Evolutionary conservation across 35 echinoderm and acorn worm genomes (phyloP).

Genomic region (Antedon bifida): DNA sequence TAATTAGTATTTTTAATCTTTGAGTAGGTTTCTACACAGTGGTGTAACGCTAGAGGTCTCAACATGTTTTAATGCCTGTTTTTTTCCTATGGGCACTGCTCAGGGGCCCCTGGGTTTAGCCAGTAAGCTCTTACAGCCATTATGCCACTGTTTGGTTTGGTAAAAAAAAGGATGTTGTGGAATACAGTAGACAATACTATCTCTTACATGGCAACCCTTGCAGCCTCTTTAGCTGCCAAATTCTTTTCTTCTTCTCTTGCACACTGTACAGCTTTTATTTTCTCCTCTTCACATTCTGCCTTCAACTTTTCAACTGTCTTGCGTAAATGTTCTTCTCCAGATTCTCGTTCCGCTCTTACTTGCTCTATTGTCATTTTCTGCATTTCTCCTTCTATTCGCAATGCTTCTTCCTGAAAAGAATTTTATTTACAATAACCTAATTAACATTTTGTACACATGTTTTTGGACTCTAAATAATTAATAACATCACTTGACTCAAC

Average conservation of each 20-base stretch:
- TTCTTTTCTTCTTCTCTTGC: constrained; percentile 63
- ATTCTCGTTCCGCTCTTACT: constrained; percentile 48
- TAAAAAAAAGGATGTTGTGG: too few species aligned
- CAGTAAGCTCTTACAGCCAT: too few species aligned
- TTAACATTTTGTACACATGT: background rate
- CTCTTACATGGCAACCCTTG: constrained; percentile 74
- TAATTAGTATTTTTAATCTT: too few species aligned
- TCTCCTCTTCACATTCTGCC: constrained; percentile 37
- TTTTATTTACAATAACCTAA: background rate
- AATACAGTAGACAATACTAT: too few species aligned
- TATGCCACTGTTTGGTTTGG: too few species aligned
- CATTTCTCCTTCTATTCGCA: constrained; percentile 77
- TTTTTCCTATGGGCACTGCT: too few species aligned
- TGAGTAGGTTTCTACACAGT: too few species aligned
- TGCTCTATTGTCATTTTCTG: constrained; percentile 47
- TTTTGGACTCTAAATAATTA: background rate
- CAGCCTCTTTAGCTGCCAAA: constrained; percentile 38
- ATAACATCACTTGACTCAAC: too few species aligned
- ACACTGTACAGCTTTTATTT: constrained; percentile 43
- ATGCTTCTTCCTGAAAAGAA: constrained; percentile 43
- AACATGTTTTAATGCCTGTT: too few species aligned
- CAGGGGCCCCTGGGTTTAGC: too few species aligned
- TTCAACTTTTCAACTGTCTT: constrained; percentile 49
- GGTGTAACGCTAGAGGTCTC: too few species aligned
- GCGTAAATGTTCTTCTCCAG: constrained; percentile 40